Conservation (phyloP, 2,888 invertebrate genomes). For the Amphipyra tragopoginis region DNA sequence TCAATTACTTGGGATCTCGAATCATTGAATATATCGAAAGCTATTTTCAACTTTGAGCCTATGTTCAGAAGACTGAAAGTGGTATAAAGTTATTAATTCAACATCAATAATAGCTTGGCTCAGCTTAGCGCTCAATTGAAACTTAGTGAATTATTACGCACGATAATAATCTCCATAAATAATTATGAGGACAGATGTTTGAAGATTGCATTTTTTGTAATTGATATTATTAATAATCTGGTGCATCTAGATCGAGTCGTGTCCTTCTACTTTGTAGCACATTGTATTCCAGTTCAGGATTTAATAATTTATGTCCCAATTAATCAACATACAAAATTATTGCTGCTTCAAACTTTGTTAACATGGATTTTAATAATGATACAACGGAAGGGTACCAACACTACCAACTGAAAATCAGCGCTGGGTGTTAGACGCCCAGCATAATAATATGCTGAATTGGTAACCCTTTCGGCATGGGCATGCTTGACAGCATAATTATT, state of each 20-base stretch:
- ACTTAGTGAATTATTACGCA: conserved; percentile 87
- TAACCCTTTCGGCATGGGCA: no score
- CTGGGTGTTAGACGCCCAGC: no score
- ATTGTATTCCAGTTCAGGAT: conserved; percentile 27
- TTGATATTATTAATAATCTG: conserved; percentile 41
- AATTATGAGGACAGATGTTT: conserved; percentile 69
- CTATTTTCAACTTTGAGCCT: conserved; percentile 2
- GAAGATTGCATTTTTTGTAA: conserved; percentile 61
- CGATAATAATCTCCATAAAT: conserved; percentile 88
- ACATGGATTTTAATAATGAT: no score
- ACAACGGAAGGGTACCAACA: no score
- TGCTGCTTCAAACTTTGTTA: no score
- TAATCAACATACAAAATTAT: no score
- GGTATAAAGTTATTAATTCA: conserved; percentile 36
- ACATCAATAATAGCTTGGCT: conserved; percentile 54
- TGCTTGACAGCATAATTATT: no score
- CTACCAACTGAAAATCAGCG: no score
- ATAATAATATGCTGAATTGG: no score
- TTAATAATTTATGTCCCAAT: conserved; percentile 7
- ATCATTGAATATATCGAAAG: neutral
- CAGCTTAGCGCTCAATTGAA: conserved; percentile 76
- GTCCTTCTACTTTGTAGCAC: conserved; percentile 23
- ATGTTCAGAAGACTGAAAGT: neutral
- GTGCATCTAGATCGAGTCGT: conserved; percentile 42
- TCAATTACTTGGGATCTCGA: conserved; percentile 51